Conservation (phyloP, 2,888 invertebrate species). For the Trichogramma dendrolimi region DNA sequence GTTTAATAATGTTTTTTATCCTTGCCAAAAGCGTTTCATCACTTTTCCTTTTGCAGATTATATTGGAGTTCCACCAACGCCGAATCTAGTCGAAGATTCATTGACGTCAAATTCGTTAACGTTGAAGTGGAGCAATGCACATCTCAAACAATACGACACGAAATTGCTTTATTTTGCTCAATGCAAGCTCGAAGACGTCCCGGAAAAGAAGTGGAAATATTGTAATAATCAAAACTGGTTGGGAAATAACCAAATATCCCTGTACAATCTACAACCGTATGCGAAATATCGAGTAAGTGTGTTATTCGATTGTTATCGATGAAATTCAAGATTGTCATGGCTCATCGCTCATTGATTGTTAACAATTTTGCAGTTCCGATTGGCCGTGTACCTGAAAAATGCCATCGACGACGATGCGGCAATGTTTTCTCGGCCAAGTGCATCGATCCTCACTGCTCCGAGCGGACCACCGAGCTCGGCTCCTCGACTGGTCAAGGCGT, state of each 20-base stretch:
- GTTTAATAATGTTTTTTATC: too few species aligned
- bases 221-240: conserved; percentile 71
- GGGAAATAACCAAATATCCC: conserved; percentile 62
- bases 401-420: conserved; percentile 63
- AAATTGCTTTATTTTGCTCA: conserved; percentile 65
- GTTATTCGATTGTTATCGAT: neutral
- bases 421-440: conserved; percentile 70
- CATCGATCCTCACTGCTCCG: conserved; percentile 71
- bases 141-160: conserved; percentile 50
- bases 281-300: conserved; percentile 76
- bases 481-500: conserved; percentile 70
- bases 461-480: conserved; percentile 73
- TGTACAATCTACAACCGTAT: conserved; percentile 79
- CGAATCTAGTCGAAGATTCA: conserved; percentile 74
- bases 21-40: too few species aligned
- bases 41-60: conserved; percentile 51
- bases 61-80: conserved; percentile 68
- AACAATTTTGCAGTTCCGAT: conserved; percentile 71
- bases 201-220: conserved; percentile 73
- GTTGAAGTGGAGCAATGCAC: conserved; percentile 67
- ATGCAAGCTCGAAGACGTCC: conserved; percentile 69
- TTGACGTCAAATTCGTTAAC: conserved; percentile 73
- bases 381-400: conserved; percentile 71
- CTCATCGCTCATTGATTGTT: neutral
- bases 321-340: neutral